Base-by-base conservation (phyloP, 2,888 invertebrate species). In the Nasonia oneida region DNA sequence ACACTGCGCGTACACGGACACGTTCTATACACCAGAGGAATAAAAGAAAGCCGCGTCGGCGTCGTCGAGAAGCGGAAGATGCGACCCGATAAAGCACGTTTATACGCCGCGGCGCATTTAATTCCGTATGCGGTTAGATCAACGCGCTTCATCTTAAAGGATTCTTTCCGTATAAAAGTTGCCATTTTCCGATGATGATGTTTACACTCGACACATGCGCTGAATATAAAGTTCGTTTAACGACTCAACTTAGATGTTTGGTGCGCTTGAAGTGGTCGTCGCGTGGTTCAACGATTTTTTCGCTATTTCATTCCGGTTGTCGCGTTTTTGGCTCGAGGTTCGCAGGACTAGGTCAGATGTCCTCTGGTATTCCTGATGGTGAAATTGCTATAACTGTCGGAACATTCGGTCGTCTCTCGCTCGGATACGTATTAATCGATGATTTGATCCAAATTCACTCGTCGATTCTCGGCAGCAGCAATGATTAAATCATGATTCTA, bases 11-110 rank as follows among this genome's bases (percentile, higher is more conserved):
- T 8, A 53, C 67, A 29, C 23, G 12, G 1, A 23, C 29, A 15
- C 33, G 6, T 4, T 15, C 4, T 57, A 15, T 23, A 10, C 29
- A 29, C 29, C 4, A n/a, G 64, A 29, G 23, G 67, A 14, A 29
- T 67, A 23, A 33, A 67, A 67, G 15, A 67, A 18, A 70, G 37
- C 57, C 18, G 29, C 29, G 29, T 29, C 29, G 37, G 4, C 4
- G 57, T 3, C 4, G 57, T n/a, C 6, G n/a, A 57, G 5, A 53
- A 14, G 18, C 15, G 5, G 18, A n/a, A 39, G 71, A 71, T 71
- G 71, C 23, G 64, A 57, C 23, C 29, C 61, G 64, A 77, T 77
- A 64, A 77, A 77, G 76, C 76, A 77, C 76, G 76, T 77, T 77
- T 77, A 75, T 50, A 15, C 39, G 29, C 70, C 33, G 3, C n/a